Evolutionary conservation across 1,140 invertebrate species (phyloP).

Genomic region (Hycleus cichorii): DNA sequence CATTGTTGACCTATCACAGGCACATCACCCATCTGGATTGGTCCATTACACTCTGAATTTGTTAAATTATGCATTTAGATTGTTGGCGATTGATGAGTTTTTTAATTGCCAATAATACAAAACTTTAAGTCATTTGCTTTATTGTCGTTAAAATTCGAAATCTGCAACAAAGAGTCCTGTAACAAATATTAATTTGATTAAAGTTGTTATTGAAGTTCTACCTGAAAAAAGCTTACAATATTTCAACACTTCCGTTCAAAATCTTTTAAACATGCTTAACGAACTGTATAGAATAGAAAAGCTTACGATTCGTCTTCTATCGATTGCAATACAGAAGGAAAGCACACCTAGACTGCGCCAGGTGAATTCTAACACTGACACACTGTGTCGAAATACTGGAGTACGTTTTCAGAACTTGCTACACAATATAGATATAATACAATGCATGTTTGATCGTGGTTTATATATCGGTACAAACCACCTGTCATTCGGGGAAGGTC

Average conservation of each 20-base stretch:
- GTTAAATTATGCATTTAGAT: constrained; percentile 2
- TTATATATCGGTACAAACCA: constrained; percentile 4
- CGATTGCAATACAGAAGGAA: constrained; percentile 1
- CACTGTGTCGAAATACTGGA: not conserved
- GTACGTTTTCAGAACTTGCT: not conserved
- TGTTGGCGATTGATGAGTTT: not conserved
- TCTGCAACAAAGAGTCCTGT: not conserved
- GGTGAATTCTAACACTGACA: constrained; percentile 13
- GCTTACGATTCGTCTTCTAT: constrained; percentile 3
- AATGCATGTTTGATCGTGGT: no score
- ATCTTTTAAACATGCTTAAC: not conserved
- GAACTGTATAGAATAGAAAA: not conserved
- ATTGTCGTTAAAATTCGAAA: not conserved
- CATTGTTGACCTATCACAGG: constrained; percentile 17
- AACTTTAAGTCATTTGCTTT: not conserved
- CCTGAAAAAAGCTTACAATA: no score
- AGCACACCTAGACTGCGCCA: constrained; percentile 4
- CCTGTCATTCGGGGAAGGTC: constrained; percentile 12
- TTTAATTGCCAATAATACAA: not conserved
- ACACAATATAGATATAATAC: no score
- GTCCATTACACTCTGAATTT: constrained; percentile 11
- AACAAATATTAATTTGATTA: not conserved
- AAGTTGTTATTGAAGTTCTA: no score
- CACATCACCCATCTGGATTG: constrained; percentile 20
- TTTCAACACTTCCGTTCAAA: no score